Percentiles rank a stretch among this genome's conserved stretches.
Conservation (phyloP, 2,113 vertebrate genomes). For the Pavo muticus region DNA sequence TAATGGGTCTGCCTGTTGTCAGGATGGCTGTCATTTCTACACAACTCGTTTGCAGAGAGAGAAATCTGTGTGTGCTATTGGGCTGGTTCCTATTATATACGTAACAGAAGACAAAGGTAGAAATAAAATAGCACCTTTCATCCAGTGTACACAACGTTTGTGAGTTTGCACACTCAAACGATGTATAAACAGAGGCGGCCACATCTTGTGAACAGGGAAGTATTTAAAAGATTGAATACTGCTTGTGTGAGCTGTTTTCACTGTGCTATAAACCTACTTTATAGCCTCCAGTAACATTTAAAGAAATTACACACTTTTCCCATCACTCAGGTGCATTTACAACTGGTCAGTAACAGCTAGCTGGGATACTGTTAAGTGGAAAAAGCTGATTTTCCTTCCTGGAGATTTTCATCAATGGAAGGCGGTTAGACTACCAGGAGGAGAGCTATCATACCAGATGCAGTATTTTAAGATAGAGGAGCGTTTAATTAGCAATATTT, state of each 20-base stretch:
- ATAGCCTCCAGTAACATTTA: not conserved
- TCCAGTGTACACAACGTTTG: not conserved
- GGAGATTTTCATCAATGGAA: not conserved
- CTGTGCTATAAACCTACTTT: not conserved
- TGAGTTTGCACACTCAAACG: not conserved
- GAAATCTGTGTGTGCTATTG: not conserved
- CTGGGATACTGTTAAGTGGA: not conserved
- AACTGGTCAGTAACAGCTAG: not conserved
- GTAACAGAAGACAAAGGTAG: not conserved
- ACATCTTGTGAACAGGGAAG: not conserved
- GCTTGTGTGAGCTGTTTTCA: not conserved
- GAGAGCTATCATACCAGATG: not conserved
- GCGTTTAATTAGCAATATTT: conserved; percentile 4
- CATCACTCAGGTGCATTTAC: not conserved
- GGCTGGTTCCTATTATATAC: not conserved
- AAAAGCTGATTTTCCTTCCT: not conserved
- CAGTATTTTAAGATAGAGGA: conserved; percentile 36
- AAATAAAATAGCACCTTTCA: not conserved
- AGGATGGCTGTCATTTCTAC: not conserved
- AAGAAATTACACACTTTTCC: not conserved
- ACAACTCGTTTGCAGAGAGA: not conserved
- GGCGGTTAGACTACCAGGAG: not conserved
- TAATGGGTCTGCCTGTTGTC: not conserved
- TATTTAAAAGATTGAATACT: not conserved
- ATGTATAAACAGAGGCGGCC: not conserved